These are phyloP conservation scores for Trochalopteron elliotii DNA, from an alignment of 2,113 vertebrate species.

Conservation along the genomic window DNA sequence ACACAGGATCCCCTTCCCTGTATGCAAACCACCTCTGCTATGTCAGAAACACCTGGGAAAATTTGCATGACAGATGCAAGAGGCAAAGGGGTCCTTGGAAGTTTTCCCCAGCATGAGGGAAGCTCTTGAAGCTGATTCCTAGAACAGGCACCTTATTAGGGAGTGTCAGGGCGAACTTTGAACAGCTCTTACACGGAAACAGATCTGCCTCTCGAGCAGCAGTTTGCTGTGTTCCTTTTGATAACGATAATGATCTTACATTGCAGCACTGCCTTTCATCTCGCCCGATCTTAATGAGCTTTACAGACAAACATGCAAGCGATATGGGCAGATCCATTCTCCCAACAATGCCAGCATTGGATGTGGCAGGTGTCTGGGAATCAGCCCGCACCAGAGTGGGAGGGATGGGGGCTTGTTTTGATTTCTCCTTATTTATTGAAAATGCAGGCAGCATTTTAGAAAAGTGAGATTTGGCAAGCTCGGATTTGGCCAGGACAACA, in stretches of 20 bases:
- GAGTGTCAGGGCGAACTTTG: conserved; percentile 38
- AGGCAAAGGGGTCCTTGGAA: conserved; percentile 44
- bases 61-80: neutral
- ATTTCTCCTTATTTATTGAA: conserved; percentile 36
- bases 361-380: conserved; percentile 44
- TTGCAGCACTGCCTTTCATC: conserved; percentile 62
- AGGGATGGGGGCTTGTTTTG: neutral
- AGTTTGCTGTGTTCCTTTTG: conserved; percentile 65
- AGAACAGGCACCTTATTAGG: conserved; percentile 53
- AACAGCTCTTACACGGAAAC: conserved; percentile 55
- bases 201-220: conserved; percentile 61
- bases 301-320: conserved; percentile 51
- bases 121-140: conserved; percentile 63
- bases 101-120: conserved; percentile 31
- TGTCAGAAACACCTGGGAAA: neutral
- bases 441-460: conserved; percentile 40
- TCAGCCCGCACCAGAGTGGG: neutral
- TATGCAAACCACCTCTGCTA: fast-evolving
- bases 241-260: conserved; percentile 72
- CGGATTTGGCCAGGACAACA: conserved; percentile 38
- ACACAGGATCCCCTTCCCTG: neutral
- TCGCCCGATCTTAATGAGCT: conserved; percentile 59
- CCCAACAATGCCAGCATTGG: neutral
- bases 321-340: neutral
- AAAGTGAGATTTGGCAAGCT: conserved; percentile 29